Evolutionary conservation across 2,888 invertebrate species (phyloP).

Genomic region (Phengaris alcon): DNA sequence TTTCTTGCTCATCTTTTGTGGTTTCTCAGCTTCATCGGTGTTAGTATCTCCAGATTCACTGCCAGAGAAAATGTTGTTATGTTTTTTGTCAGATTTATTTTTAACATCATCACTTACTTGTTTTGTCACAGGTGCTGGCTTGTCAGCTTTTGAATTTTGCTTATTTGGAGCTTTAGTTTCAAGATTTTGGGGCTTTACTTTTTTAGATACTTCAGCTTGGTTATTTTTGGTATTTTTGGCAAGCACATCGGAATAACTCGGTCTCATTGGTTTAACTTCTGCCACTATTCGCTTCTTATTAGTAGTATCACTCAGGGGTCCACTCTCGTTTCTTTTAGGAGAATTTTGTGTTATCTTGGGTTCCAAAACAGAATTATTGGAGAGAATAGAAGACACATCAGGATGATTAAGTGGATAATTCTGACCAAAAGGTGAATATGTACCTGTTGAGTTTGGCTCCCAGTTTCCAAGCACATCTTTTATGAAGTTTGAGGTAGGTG

Average conservation of each 20-base stretch:
- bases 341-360: slow-evolving; percentile 54
- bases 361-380: slow-evolving; percentile 54
- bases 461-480: slow-evolving; percentile 86
- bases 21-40: slow-evolving; percentile 65
- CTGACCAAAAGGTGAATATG: slow-evolving; percentile 86
- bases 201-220: slow-evolving; percentile 67
- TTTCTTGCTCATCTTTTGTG: slow-evolving; percentile 61
- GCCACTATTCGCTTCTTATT: slow-evolving; percentile 87
- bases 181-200: slow-evolving; percentile 60
- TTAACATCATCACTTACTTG: slow-evolving; percentile 58
- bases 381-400: slow-evolving; percentile 59
- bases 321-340: slow-evolving; percentile 68
- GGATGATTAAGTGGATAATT: slow-evolving; percentile 77
- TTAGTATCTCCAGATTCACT: slow-evolving; percentile 74
- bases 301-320: slow-evolving; percentile 74
- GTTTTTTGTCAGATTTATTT: slow-evolving; percentile 64
- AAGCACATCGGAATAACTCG: slow-evolving; percentile 90
- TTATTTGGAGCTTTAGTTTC: slow-evolving; percentile 63
- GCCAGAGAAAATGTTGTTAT: slow-evolving; percentile 67
- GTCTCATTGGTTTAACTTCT: slow-evolving; percentile 92
- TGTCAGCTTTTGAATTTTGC: slow-evolving; percentile 63
- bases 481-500: slow-evolving; percentile 77
- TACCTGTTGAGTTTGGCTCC: slow-evolving; percentile 85
- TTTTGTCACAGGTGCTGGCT: slow-evolving; percentile 51
- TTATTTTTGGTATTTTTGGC: slow-evolving; percentile 82